phyloP scores from a whole-genome alignment of 2,888 invertebrate species.

The Diaprepes abbreviatus region DNA sequence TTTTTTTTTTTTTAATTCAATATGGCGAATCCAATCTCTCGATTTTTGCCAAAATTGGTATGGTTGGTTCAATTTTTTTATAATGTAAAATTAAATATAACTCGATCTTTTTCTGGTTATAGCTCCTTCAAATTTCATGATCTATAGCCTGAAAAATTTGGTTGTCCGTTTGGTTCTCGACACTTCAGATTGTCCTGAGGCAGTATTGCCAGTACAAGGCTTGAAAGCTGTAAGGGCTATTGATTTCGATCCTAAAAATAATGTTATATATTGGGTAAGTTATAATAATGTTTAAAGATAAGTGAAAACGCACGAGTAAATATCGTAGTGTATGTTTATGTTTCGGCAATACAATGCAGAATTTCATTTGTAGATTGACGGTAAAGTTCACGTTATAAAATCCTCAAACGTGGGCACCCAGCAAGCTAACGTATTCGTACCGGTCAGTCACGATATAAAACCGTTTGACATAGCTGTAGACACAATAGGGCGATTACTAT shows the following conservation, averaged over 20 bases:
- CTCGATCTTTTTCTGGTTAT: too few species aligned
- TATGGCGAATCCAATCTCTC: too few species aligned
- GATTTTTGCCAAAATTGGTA: too few species aligned
- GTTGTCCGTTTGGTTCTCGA: slow-evolving; percentile 86
- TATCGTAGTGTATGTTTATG: neutral
- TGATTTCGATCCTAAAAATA: slow-evolving; percentile 86
- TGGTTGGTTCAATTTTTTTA: too few species aligned
- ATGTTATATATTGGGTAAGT: slow-evolving; percentile 79
- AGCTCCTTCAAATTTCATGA: slow-evolving; percentile 89
- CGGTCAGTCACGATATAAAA: slow-evolving; percentile 70
- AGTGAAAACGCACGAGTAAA: too few species aligned
- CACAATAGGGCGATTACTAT: slow-evolving; percentile 84
- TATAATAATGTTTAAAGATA: too few species aligned
- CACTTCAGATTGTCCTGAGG: slow-evolving; percentile 85
- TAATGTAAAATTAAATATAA: too few species aligned
- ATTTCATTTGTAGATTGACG: slow-evolving; percentile 76
- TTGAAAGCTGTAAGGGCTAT: slow-evolving; percentile 85
- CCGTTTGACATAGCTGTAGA: slow-evolving; percentile 91
- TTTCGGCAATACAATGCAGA: neutral
- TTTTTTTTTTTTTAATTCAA: too few species aligned
- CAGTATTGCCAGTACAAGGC: slow-evolving; percentile 83
- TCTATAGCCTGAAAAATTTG: slow-evolving; percentile 87
- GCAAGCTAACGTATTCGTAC: slow-evolving; percentile 68
- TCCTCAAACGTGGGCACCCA: slow-evolving; percentile 73
- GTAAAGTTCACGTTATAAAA: slow-evolving; percentile 80